Evolutionary conservation across 1,140 invertebrate species (phyloP).

Genomic region (Lerema accius): DNA sequence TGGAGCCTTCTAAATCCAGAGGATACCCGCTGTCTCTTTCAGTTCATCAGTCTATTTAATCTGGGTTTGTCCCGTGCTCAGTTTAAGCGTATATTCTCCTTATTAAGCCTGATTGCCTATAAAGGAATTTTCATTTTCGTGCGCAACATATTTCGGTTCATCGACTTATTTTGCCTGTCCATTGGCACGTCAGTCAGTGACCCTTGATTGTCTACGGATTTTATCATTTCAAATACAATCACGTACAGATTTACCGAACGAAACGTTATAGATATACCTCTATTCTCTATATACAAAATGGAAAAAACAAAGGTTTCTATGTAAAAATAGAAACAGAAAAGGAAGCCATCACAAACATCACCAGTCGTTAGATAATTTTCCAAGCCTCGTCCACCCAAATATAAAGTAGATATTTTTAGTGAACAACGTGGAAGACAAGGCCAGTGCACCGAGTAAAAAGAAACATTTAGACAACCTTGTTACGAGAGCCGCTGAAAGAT

Average conservation of each 20-base stretch:
- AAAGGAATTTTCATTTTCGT: too few relatives aligned
- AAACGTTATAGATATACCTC: too few relatives aligned
- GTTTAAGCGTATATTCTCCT: too few relatives aligned
- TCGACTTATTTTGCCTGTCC: too few relatives aligned
- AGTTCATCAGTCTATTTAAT: too few relatives aligned
- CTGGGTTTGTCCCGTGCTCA: too few relatives aligned
- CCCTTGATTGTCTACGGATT: too few relatives aligned
- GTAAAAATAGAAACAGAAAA: conserved; percentile 1
- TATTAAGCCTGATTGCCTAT: too few relatives aligned
- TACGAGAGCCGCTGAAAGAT: conserved; percentile 11
- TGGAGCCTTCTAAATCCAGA: too few relatives aligned
- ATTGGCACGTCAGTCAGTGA: too few relatives aligned
- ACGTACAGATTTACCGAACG: neutral
- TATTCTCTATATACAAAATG: neutral
- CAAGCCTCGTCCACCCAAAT: neutral
- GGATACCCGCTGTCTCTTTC: too few relatives aligned
- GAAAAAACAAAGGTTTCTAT: neutral
- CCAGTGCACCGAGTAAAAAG: conserved; percentile 18
- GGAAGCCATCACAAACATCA: neutral
- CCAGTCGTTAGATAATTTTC: conserved; percentile 2
- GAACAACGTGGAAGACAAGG: conserved; percentile 24
- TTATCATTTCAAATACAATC: neutral
- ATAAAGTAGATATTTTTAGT: conserved; percentile 25
- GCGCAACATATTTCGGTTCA: too few relatives aligned
- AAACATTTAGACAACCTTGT: conserved; percentile 18